Evolutionary conservation across 2,888 invertebrate genomes (phyloP).

Genomic region (Ornithoptera alexandrae): DNA sequence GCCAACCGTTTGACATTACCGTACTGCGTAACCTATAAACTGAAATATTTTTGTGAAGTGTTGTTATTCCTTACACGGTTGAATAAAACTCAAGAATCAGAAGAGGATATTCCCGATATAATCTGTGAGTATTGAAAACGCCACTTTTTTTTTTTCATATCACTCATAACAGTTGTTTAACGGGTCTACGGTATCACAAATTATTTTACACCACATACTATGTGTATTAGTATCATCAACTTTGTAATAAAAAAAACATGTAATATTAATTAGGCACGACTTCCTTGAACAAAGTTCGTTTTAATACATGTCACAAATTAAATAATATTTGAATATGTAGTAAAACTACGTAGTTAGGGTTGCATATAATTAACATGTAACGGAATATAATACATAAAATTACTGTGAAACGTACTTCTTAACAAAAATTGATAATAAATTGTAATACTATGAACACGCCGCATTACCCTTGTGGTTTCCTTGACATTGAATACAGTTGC

Average conservation of each 20-base stretch:
- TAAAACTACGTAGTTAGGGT: slow-evolving; percentile 16
- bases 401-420: slow-evolving; percentile 12
- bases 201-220: slow-evolving; percentile 5
- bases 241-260: background rate
- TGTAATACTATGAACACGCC: too few relatives aligned
- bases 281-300: slow-evolving; percentile 23
- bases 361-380: slow-evolving; percentile 25
- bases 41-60: slow-evolving; percentile 34
- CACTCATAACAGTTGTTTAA: background rate
- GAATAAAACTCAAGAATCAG: slow-evolving; percentile 5
- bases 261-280: slow-evolving; percentile 21
- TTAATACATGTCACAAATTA: background rate
- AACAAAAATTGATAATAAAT: slow-evolving; percentile 5
- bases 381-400: slow-evolving; percentile 14
- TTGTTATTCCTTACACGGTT: slow-evolving; percentile 33
- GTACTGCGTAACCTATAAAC: slow-evolving; percentile 29
- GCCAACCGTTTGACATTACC: slow-evolving; percentile 36
- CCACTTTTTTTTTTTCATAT: background rate
- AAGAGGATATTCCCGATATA: slow-evolving; percentile 10
- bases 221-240: slow-evolving; percentile 6
- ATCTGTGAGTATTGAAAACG: slow-evolving; percentile 8
- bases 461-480: slow-evolving; percentile 3
- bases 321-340: background rate
- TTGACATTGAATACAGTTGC: slow-evolving; percentile 3
- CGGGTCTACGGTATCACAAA: background rate